Percentiles rank a stretch among this genome's conserved stretches.
phyloP scores from a whole-genome alignment of 2,797 vertebrate genomes.

The Cryptoprocta ferox region DNA sequence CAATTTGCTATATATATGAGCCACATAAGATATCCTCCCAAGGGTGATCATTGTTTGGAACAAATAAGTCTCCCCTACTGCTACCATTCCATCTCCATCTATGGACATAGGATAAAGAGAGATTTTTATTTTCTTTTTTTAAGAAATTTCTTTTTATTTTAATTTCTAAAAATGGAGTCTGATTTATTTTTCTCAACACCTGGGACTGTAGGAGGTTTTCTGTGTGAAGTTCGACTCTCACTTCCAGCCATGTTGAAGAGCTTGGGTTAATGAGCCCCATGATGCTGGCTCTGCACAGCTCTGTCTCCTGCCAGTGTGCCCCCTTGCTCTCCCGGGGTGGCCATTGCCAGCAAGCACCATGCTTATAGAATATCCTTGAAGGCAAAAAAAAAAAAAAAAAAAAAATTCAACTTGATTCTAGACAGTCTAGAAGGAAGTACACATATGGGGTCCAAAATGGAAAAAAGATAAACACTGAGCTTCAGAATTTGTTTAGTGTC shows the following conservation, averaged over 20 bases:
- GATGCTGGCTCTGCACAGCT: neutral
- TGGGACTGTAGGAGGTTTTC: neutral
- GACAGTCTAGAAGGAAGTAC: slow-evolving; percentile 22
- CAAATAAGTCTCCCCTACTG: fast-evolving
- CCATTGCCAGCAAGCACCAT: neutral
- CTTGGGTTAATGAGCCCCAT: neutral
- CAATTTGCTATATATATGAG: neutral
- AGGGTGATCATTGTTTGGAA: neutral
- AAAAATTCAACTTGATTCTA: neutral
- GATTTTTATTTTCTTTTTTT: neutral
- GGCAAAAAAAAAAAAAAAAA: neutral
- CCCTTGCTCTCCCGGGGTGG: neutral
- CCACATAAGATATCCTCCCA: neutral
- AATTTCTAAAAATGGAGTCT: neutral
- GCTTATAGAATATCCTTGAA: neutral
- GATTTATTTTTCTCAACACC: neutral
- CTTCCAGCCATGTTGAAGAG: neutral
- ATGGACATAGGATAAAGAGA: neutral
- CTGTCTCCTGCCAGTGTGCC: neutral
- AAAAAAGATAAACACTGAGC: slow-evolving; percentile 35
- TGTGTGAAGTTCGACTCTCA: neutral
- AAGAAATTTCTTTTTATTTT: slow-evolving; percentile 8
- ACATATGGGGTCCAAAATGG: neutral
- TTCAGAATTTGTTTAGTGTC: slow-evolving; percentile 26
- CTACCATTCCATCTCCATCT: neutral